Percentiles rank a stretch among this genome's conserved stretches.
Evolutionary conservation across 2,888 invertebrate genomes (phyloP).

Genomic region (Clostera curtula): DNA sequence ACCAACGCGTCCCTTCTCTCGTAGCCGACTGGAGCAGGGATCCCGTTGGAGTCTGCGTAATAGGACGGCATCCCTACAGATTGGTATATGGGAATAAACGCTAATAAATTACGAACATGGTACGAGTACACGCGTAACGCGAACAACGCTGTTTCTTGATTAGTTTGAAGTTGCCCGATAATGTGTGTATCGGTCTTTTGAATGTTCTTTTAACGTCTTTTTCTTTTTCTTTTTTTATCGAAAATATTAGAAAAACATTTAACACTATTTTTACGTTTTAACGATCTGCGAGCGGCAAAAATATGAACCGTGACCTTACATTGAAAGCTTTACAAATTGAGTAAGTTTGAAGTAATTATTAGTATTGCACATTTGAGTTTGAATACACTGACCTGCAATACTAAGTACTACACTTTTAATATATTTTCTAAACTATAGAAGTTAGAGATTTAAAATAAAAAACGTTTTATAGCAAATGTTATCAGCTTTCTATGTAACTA

Average conservation of each 20-base stretch:
- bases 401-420: too few relatives aligned
- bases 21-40: conserved; percentile 65
- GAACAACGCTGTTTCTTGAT: conserved; percentile 61
- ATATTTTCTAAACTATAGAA: too few relatives aligned
- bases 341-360: too few relatives aligned
- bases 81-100: conserved; percentile 72
- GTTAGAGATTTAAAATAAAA: too few relatives aligned
- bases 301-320: too few relatives aligned
- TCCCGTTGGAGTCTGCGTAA: conserved; percentile 73
- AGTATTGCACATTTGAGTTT: too few relatives aligned
- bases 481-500: too few relatives aligned
- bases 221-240: conserved; percentile 14
- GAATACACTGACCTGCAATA: too few relatives aligned
- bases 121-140: conserved; percentile 65
- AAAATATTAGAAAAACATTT: conserved; percentile 13
- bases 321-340: too few relatives aligned
- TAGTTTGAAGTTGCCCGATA: conserved; percentile 69
- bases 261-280: too few relatives aligned
- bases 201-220: conserved; percentile 13
- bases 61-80: conserved; percentile 69
- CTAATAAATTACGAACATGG: conserved; percentile 72
- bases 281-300: too few relatives aligned
- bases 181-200: conserved; percentile 34
- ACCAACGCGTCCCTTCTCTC: conserved; percentile 51
- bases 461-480: too few relatives aligned